Evolutionary conservation across 2,797 vertebrate species (phyloP), one percentile per base, ranked within the genome.

Genomic region (Pogoniulus pusillus): DNA sequence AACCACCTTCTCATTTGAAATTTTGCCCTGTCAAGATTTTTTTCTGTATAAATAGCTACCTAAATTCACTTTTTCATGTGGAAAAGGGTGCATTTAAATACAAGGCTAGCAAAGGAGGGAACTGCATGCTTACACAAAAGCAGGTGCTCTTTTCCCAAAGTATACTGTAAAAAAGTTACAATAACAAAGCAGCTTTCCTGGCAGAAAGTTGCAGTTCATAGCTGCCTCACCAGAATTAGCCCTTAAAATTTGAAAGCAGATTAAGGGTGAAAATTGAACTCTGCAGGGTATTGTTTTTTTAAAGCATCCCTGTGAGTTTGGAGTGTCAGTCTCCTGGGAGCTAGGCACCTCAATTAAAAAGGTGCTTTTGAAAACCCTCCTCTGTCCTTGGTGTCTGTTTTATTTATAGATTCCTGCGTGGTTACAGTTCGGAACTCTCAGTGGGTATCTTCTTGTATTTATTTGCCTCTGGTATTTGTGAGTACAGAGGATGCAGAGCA

Each of bases 221-320:
- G 39, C 54, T 18, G 10, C 72, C 74, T 91, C 29, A 9, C 64
- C 41, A 92, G 91, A 92, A 88, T 91, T 76, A 82, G 85, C 83
- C 69, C 60, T 77, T 91, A 65, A 84, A 89, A 71, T 93, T 12
- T 88, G 75, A 95, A 88, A 95, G 85, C 55, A 86, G 83, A 95
- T 94, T 86, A 87, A 85, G 59, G 82, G 90, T 93, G 92, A 91
- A 94, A 95, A 95, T 95, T 84, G 91, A 88, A 85, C 87, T 93
- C 94, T 55, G 92, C 92, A 87, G 93, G 93, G 30, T 93, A 72
- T 68, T 75, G 77, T 69, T 95, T 94, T 94, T 68, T 92, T 58
- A 95, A 95, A 94, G 92, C 87, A 90, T 94, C 90, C 55, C 85
- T 63, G 72, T 79, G 81, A 88, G 86, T 89, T 87, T 90, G 85